Evolutionary conservation across 2,113 vertebrate species (phyloP).

Genomic region (Micromys minutus): DNA sequence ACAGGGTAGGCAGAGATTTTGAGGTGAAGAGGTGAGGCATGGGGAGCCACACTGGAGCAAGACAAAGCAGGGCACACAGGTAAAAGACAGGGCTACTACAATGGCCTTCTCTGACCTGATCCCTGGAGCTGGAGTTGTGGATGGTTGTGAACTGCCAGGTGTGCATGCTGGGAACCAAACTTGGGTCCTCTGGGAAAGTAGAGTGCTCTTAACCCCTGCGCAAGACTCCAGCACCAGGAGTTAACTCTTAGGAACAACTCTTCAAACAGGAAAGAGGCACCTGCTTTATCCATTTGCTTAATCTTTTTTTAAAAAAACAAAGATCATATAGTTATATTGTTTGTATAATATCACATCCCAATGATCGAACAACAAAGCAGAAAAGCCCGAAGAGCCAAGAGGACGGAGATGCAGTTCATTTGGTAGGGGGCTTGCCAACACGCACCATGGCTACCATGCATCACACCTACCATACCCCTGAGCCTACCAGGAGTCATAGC

Average conservation of each 20-base stretch:
- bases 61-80: background rate
- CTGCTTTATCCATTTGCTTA: background rate
- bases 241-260: background rate
- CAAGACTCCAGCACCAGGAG: background rate
- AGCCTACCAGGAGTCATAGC: too few relatives aligned
- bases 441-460: background rate
- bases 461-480: too few relatives aligned
- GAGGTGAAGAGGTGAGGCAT: background rate
- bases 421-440: background rate
- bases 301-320: background rate
- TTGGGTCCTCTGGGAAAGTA: background rate
- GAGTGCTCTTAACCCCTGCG: background rate
- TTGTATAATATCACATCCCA: background rate
- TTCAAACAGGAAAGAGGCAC: background rate
- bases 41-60: background rate
- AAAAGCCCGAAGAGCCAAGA: background rate
- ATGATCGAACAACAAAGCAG: slow-evolving; percentile 7
- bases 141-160: background rate
- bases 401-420: background rate
- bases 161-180: background rate
- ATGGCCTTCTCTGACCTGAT: background rate
- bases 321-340: background rate
- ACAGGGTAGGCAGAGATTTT: background rate
- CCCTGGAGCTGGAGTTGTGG: background rate
- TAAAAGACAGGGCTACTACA: background rate